Base-by-base conservation (phyloP, 2,113 vertebrate species). In the Colaptes auratus region DNA sequence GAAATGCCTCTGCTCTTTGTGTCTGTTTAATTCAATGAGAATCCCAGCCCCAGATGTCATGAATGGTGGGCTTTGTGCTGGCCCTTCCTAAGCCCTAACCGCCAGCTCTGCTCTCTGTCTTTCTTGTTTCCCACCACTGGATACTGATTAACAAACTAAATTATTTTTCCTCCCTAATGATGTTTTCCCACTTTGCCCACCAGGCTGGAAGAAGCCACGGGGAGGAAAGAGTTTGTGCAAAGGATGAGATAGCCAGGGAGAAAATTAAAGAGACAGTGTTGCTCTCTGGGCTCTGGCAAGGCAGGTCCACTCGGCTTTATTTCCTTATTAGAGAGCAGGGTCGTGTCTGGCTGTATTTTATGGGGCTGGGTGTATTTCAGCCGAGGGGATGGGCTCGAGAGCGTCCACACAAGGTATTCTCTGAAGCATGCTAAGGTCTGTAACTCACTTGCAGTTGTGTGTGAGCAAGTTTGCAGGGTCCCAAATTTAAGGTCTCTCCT, bases 21-120 rank as follows among this genome's bases (percentile, higher is more conserved):
- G 96, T 97, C 97, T 97, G 96, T 96, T 97, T 97, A 97, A 97
- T 97, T 97, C 97, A 97, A 96, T 94, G 96, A 94, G 92, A 97
- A 95, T 95, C 97, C 95, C 86, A 95, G 95, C 96, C 96, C 94
- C 92, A 96, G 96, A 96, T 90, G 95, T 95, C 96, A 97, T 97
- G 97, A 97, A 97, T 97, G 94, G 97, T 96, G 95, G 96, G 96
- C 96, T 97, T 97, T 97, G 96, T 97, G 83, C 90, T 95, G 94
- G 96, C 92, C 95, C 87, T 97, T 96, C 95, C 97, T 97, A 96
- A 97, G 96, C 96, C 91, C 82, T 96, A 97, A 96, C 93, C 46
- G 96, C 95, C 90, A 95, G 94, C 72, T 93, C 88, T 89, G 93
- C 91, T 95, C 94, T 95, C 96, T 96, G 94, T 95, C 94, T 93